A percentile compares a stretch with the other conserved stretches of the same genome.
These are phyloP conservation scores for Coecobrya sp. DNA, from an alignment of 2,888 invertebrate species.

Conservation along the genomic window DNA sequence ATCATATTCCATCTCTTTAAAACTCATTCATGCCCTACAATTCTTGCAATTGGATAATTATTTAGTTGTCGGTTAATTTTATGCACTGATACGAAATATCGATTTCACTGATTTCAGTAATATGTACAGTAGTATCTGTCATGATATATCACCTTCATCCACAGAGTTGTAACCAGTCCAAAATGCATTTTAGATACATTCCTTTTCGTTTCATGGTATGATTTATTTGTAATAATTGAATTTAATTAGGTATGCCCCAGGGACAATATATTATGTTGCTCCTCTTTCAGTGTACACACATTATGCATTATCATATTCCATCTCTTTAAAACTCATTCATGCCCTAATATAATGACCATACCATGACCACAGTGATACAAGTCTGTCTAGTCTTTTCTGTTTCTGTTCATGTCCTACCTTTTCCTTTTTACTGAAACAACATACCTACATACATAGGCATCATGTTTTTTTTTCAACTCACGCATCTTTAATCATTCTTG, in stretches of 20 bases:
- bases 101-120: too few species aligned
- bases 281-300: constrained; percentile 41
- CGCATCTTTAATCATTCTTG: constrained; percentile 68
- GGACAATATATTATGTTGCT: constrained; percentile 42
- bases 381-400: background rate
- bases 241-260: constrained; percentile 57
- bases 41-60: too few species aligned
- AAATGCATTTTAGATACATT: too few species aligned
- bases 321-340: constrained; percentile 21
- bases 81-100: too few species aligned
- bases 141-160: too few species aligned
- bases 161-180: too few species aligned
- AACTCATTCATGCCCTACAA: too few species aligned
- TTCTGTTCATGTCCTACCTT: background rate
- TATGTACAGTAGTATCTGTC: too few species aligned
- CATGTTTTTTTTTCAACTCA: background rate
- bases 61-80: too few species aligned
- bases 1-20: background rate
- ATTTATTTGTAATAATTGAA: constrained; percentile 56
- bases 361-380: background rate
- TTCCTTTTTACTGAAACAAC: too few species aligned
- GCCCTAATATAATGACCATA: background rate
- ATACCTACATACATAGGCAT: background rate
- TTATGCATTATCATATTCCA: background rate
- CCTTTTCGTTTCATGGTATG: background rate